Base-by-base conservation (phyloP, 2,113 vertebrate species). In the Cyphomyrus discorhynchus region DNA sequence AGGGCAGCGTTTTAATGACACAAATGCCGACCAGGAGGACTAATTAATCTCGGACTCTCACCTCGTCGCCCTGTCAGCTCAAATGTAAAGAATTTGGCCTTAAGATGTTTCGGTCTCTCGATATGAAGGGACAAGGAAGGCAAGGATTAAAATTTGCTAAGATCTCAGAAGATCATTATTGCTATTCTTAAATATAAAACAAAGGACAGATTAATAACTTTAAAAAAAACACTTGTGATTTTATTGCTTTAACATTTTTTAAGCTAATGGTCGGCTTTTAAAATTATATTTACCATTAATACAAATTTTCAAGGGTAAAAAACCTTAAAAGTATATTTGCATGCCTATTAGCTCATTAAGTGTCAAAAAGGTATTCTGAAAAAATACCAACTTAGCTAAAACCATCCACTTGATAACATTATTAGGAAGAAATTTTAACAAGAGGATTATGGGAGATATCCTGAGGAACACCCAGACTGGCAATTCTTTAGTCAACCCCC, bases 381-480 rank as follows among this genome's bases (percentile, higher is more conserved):
- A 35, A 74, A 31, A 35, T 74, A 35, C 31, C 9, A 9, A 74
- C 27, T 70, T 70, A 4, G 27, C 66, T 77, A 77, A 77, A 74
- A 39, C 13, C 70, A 39, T 19, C 3, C 70, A 77, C 31, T 35
- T 77, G 21, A 83, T 39, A 83, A 83, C 0, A 46, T 83, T 83
- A 45, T 3, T 7, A 24, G 80, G 42, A 24, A 42, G 42, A 24
- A 84, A 84, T n/a, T 84, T 19, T 47, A 84, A 15, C 21, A 84
- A 9, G 35, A 84, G 45, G 6, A 84, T 31, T 15, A 89, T 80
- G 83, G 91, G 70, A 77, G 31, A 77, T 77, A 58, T 89, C 93
- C 92, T 93, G 94, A 93, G 92, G 91, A 93, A 94, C 86, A 88
- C 91, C 92, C 88, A 74, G 90, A 66, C 49, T 56, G 90, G 83